Percentiles rank a stretch among this genome's conserved stretches.
Conservation (phyloP, 1,140 invertebrate species). For the Trachymyrmex septentrionalis region DNA sequence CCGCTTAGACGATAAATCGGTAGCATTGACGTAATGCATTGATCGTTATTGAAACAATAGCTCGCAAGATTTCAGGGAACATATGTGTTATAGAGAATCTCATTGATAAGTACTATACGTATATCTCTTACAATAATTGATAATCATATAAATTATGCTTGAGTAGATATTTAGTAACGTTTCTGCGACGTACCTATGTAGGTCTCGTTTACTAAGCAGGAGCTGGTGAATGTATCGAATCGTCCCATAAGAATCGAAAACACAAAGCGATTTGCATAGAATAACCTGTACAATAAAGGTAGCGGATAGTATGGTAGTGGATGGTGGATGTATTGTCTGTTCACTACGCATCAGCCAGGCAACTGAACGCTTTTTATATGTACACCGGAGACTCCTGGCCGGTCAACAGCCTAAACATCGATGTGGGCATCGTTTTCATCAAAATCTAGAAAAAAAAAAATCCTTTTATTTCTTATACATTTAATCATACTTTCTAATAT, state of each 20-base stretch:
- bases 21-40: not conserved
- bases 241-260: constrained; percentile 78
- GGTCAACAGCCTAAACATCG: constrained; percentile 99
- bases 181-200: constrained; percentile 73
- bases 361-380: constrained; percentile 90
- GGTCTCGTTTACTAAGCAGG: constrained; percentile 76
- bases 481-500: not conserved
- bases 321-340: constrained; percentile 86
- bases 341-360: constrained; percentile 84
- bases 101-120: constrained; percentile 70
- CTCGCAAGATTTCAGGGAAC: constrained; percentile 7
- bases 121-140: constrained; percentile 71
- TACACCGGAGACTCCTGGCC: constrained; percentile 99
- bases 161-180: constrained; percentile 81
- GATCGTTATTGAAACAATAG: not conserved
- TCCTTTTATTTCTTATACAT: not conserved
- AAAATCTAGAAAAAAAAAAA: constrained; percentile 92
- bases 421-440: constrained; percentile 99
- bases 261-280: constrained; percentile 82
- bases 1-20: constrained; percentile 3
- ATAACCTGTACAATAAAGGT: constrained; percentile 82
- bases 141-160: constrained; percentile 81
- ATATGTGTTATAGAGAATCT: constrained; percentile 76
- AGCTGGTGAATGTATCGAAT: constrained; percentile 79
- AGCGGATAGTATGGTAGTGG: constrained; percentile 81